Conservation (phyloP, 2,113 vertebrate species). For the Callionymus lyra region DNA sequence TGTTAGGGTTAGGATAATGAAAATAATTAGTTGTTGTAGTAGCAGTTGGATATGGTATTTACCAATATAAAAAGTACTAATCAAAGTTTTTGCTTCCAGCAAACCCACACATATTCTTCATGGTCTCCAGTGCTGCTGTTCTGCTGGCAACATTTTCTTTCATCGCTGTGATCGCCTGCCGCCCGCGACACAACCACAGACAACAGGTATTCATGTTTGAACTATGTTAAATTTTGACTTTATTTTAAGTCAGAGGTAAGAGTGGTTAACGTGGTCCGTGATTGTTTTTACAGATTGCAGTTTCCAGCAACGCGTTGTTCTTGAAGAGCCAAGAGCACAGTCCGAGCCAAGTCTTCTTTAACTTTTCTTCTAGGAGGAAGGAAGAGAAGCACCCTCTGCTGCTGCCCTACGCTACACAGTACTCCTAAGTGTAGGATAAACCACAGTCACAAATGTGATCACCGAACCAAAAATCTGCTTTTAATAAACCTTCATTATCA, state of each 20-base stretch:
- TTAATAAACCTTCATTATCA: too few relatives aligned
- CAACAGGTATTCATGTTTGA: slow-evolving; percentile 72
- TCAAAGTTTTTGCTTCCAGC: slow-evolving; percentile 42
- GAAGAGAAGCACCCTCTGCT: slow-evolving; percentile 44
- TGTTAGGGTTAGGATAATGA: too few relatives aligned
- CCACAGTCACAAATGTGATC: neutral
- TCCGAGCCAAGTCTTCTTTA: slow-evolving; percentile 16
- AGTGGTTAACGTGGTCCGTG: too few relatives aligned
- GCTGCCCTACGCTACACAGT: slow-evolving; percentile 11
- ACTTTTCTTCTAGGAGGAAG: slow-evolving; percentile 5
- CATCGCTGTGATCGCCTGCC: slow-evolving; percentile 67
- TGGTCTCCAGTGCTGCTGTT: slow-evolving; percentile 68
- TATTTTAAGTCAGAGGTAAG: too few relatives aligned
- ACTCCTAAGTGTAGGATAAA: slow-evolving; percentile 13
- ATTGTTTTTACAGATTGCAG: slow-evolving; percentile 26
- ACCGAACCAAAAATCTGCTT: too few relatives aligned
- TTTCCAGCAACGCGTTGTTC: slow-evolving; percentile 37
- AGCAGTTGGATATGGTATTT: too few relatives aligned
- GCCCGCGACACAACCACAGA: slow-evolving; percentile 45
- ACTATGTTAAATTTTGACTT: too few relatives aligned
- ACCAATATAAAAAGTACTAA: too few relatives aligned
- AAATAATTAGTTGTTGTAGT: too few relatives aligned
- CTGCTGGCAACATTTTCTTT: slow-evolving; percentile 66
- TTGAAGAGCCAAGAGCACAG: slow-evolving; percentile 29
- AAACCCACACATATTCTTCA: slow-evolving; percentile 65